Evolutionary conservation across 2,888 invertebrate species (phyloP).

Genomic region (Yponomeuta plumbellus): DNA sequence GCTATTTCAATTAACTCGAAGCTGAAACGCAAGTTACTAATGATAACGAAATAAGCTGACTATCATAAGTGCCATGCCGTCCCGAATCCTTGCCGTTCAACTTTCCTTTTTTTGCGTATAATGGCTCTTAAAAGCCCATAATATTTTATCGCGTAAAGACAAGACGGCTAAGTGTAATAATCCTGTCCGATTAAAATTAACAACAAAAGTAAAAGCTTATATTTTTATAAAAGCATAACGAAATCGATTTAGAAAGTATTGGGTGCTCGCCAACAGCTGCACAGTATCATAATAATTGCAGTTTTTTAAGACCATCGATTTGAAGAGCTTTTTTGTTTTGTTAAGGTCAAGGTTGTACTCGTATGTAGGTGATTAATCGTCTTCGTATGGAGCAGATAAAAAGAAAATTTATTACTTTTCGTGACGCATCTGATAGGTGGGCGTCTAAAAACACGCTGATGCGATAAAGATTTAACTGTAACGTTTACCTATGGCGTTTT

Average conservation of each 20-base stretch:
- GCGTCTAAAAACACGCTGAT: neutral
- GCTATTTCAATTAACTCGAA: no score
- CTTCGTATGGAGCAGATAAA: slow-evolving; percentile 2
- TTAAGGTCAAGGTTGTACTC: slow-evolving; percentile 14
- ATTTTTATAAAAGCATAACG: neutral
- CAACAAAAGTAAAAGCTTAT: neutral
- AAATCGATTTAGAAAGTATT: slow-evolving; percentile 52
- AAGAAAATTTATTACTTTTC: slow-evolving; percentile 5
- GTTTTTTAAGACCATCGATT: neutral
- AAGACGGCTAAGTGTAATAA: neutral
- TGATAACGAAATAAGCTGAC: no score
- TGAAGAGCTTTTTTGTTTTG: slow-evolving; percentile 8
- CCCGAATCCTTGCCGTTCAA: no score
- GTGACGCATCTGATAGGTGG: slow-evolving; percentile 5
- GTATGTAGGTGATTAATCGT: neutral
- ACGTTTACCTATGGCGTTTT: neutral
- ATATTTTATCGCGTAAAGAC: no score
- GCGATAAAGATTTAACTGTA: slow-evolving; percentile 1
- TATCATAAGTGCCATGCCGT: no score
- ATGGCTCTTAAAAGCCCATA: no score
- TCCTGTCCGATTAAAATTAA: neutral
- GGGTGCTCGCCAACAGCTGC: slow-evolving; percentile 47
- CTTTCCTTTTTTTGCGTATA: no score
- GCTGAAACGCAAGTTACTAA: no score
- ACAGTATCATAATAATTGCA: slow-evolving; percentile 13